Conservation (phyloP, 1,140 invertebrate species). For the Meloidogyne chitwoodi region DNA sequence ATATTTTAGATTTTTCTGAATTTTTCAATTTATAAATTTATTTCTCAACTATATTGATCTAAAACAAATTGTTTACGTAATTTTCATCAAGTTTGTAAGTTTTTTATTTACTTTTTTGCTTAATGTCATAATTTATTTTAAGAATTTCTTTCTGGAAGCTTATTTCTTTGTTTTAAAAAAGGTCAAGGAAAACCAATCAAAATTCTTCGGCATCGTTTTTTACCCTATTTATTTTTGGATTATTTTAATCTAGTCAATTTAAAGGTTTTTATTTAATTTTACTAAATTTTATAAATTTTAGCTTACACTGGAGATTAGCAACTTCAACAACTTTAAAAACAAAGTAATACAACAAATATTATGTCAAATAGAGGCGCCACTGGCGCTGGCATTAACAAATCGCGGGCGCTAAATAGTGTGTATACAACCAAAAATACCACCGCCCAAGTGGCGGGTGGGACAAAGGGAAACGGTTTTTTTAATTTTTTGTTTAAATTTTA, state of each 20-base stretch:
- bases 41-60: background rate
- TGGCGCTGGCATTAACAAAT: slow-evolving; percentile 46
- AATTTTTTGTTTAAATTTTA: background rate
- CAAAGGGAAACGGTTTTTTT: slow-evolving; percentile 29
- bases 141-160: background rate
- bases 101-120: background rate
- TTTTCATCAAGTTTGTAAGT: slow-evolving; percentile 2
- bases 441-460: slow-evolving; percentile 28
- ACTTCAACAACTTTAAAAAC: background rate
- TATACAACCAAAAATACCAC: slow-evolving; percentile 47
- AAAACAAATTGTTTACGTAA: background rate
- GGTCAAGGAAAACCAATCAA: background rate
- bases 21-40: background rate
- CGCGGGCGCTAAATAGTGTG: slow-evolving; percentile 49
- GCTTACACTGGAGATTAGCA: slow-evolving; percentile 4
- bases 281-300: background rate
- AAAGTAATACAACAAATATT: slow-evolving; percentile 13
- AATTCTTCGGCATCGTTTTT: background rate
- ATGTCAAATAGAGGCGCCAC: slow-evolving; percentile 52
- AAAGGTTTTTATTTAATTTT: slow-evolving; percentile 12
- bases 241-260: slow-evolving; percentile 4
- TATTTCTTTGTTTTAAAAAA: background rate
- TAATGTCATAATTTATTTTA: background rate
- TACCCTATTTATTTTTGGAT: slow-evolving; percentile 1
- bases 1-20: background rate